A percentile compares a stretch with the other conserved stretches of the same genome.
Evolutionary conservation across 1,140 invertebrate species (phyloP).

Genomic region (Teleogryllus occipitalis): DNA sequence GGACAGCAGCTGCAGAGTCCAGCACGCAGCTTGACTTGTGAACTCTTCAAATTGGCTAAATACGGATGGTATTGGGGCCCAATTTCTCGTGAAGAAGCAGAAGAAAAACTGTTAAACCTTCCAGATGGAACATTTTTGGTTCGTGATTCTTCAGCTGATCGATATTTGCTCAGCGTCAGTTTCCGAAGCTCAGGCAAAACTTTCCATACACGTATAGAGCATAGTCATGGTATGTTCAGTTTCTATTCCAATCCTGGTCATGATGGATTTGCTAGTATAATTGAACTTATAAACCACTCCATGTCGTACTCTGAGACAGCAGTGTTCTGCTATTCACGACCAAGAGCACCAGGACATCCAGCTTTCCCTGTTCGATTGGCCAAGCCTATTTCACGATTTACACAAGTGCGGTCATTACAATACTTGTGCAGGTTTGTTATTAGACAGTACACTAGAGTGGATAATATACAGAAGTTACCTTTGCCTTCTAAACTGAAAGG

Average conservation of each 20-base stretch:
- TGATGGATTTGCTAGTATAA: slow-evolving; percentile 55
- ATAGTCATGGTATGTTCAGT: slow-evolving; percentile 56
- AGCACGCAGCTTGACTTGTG: slow-evolving; percentile 36
- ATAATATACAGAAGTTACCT: slow-evolving; percentile 63
- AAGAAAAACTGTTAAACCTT: slow-evolving; percentile 45
- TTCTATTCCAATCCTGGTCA: slow-evolving; percentile 55
- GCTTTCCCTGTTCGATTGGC: slow-evolving; percentile 65
- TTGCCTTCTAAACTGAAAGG: slow-evolving; percentile 57
- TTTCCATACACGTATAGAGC: slow-evolving; percentile 61
- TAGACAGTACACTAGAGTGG: slow-evolving; percentile 56
- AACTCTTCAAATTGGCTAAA: slow-evolving; percentile 43
- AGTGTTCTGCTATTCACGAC: slow-evolving; percentile 64
- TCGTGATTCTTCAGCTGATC: slow-evolving; percentile 49
- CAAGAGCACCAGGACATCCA: slow-evolving; percentile 52
- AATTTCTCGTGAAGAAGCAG: slow-evolving; percentile 45
- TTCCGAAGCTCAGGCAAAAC: slow-evolving; percentile 66
- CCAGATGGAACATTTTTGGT: slow-evolving; percentile 72
- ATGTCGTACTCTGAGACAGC: slow-evolving; percentile 57
- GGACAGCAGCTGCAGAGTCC: background rate
- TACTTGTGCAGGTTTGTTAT: slow-evolving; percentile 72
- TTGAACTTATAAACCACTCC: slow-evolving; percentile 61
- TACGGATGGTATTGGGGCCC: slow-evolving; percentile 54
- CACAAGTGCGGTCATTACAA: slow-evolving; percentile 61
- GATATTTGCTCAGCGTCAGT: slow-evolving; percentile 58
- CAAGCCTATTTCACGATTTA: slow-evolving; percentile 67